Base-by-base conservation (phyloP, 2,888 invertebrate species). In the Notocelia uddmanniana region DNA sequence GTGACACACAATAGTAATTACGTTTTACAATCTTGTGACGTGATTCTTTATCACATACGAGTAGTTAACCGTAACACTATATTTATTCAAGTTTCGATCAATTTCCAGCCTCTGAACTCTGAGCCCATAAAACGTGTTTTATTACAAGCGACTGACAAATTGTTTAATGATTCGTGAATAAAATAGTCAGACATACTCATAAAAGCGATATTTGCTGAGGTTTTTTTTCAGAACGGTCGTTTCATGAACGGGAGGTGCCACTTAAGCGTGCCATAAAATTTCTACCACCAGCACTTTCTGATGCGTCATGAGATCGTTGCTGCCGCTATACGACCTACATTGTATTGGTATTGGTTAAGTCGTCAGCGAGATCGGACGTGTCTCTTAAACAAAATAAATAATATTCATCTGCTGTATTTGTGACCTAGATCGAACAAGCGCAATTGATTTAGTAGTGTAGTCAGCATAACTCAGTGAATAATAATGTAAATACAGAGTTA, bases 121-220 rank as follows among this genome's bases (percentile, higher is more conserved):
- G 66, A 54, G 54, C 59, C 31, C 54, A 67, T 71, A 69, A 69
- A 69, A 58, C 58, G 50, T 66, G 52, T 52, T 70, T 64, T 70
- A 71, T 54, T 67, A 59, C 71, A 60, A 48, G 57, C 72, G 62
- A 55, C 62, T 67, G 72, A 50, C 72, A 68, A 72, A 72, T 72
- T 72, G 72, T 68, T 72, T 68, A 72, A 72, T 72, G 68, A 72
- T 72, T 55, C 68, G 72, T 72, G 72, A 68, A 68, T 68, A 62
- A 62, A 72, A 68, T 72, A 72, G 72, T 72, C 62, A 68, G 68
- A 72, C 72, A 72, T 60, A 66, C 66, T 71, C 71, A 71, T 71
- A 71, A 67, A 72, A 62, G 67, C 62, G 26, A 31, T 67, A 67
- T 71, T 60, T 48, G 71, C 34, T 54, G 60, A 72, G 67, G 68